Percentiles rank a stretch among this genome's conserved stretches.
phyloP scores from a whole-genome alignment of 2,113 vertebrate genomes.

The Ahaetulla prasina region DNA sequence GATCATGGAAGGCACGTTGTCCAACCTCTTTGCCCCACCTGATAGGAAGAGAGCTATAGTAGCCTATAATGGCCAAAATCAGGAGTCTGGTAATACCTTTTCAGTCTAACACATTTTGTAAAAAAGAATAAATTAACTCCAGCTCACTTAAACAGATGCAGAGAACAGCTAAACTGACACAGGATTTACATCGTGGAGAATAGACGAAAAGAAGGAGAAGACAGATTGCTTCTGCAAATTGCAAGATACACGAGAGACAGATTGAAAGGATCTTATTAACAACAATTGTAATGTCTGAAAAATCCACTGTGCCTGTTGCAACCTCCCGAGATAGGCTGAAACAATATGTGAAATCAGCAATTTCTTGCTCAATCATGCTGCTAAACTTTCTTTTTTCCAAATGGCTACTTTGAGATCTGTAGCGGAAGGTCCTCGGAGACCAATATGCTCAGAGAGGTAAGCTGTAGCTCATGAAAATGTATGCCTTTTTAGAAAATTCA shows the following conservation, averaged over 20 bases:
- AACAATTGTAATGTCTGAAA: neutral
- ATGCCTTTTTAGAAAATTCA: neutral
- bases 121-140: neutral
- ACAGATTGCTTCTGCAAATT: neutral
- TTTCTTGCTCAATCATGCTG: neutral
- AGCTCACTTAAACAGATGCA: neutral
- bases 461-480: neutral
- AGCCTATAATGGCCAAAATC: neutral
- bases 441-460: neutral
- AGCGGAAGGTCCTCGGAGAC: neutral
- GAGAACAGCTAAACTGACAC: neutral
- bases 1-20: neutral
- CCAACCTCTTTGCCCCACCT: neutral
- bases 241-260: neutral
- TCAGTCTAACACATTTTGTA: neutral
- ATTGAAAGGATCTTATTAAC: neutral
- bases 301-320: neutral
- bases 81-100: neutral
- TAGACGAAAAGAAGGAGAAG: neutral
- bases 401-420: neutral
- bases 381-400: neutral
- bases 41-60: neutral
- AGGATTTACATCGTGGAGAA: neutral
- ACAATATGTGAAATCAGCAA: neutral
- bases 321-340: neutral